Evolutionary conservation across 2,797 vertebrate genomes (phyloP).

Genomic region (Brotogeris chrysoptera): DNA sequence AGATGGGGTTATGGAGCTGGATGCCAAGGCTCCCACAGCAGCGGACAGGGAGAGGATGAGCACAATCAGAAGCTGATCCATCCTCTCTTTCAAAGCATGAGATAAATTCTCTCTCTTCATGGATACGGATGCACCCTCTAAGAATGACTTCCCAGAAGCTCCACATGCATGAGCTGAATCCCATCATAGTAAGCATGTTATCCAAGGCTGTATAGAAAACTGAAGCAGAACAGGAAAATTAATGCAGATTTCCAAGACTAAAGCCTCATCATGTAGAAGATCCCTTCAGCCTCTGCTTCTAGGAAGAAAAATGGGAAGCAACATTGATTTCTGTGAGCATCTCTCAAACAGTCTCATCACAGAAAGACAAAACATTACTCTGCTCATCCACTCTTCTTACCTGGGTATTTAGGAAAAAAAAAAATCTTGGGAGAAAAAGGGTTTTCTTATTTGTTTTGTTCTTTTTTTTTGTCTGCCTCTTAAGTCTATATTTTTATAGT

Average conservation of each 20-base stretch:
- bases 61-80: neutral
- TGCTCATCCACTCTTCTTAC: neutral
- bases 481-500: neutral
- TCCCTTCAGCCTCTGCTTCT: neutral
- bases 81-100: neutral
- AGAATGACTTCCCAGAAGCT: neutral
- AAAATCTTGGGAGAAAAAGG: neutral
- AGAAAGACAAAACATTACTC: neutral
- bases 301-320: neutral
- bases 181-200: neutral
- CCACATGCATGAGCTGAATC: neutral
- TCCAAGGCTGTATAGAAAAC: neutral
- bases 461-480: neutral
- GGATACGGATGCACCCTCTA: neutral
- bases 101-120: neutral
- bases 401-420: neutral
- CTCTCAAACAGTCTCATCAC: neutral
- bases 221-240: neutral
- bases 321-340: neutral
- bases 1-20: neutral
- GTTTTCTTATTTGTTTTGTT: accelerated
- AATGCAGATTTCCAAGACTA: neutral
- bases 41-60: neutral
- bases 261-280: neutral
- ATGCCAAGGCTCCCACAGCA: neutral